phyloP scores from a whole-genome alignment of 2,113 vertebrate genomes.

The Sinocyclocheilus maitianheensis region DNA sequence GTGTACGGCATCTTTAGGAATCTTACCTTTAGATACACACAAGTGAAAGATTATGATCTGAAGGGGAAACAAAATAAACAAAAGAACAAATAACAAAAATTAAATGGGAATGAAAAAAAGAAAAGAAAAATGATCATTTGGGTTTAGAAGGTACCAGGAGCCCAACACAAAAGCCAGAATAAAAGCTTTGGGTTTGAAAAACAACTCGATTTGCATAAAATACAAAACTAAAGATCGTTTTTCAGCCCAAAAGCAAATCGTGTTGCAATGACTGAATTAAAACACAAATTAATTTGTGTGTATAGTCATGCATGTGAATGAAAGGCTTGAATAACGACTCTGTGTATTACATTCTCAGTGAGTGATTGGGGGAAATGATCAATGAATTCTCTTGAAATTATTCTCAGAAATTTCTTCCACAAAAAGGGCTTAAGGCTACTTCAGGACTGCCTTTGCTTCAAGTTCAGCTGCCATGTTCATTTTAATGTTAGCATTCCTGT shows the following conservation, averaged over 20 bases:
- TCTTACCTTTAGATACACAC: constrained; percentile 99
- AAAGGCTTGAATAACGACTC: background rate
- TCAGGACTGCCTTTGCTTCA: background rate
- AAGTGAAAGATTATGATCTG: constrained; percentile 99
- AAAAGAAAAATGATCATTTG: constrained; percentile 70
- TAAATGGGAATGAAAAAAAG: constrained; percentile 59
- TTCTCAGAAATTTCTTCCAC: background rate
- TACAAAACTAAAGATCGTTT: background rate
- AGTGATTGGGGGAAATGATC: background rate
- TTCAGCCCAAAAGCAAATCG: constrained; percentile 28
- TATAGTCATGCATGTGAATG: constrained; percentile 19
- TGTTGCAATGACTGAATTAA: constrained; percentile 24
- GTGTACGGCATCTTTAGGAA: constrained; percentile 63
- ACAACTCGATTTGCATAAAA: background rate
- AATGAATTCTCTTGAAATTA: background rate
- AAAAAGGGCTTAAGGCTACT: background rate
- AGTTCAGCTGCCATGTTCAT: background rate
- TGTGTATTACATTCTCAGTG: background rate
- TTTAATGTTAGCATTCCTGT: background rate
- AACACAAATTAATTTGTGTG: background rate
- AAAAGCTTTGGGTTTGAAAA: constrained; percentile 42
- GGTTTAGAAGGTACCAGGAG: constrained; percentile 57
- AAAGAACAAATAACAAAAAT: constrained; percentile 62
- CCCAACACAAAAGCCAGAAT: constrained; percentile 40
- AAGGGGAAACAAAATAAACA: constrained; percentile 84